phyloP scores from a whole-genome alignment of 2,888 invertebrate genomes.

The Ormia ochracea region DNA sequence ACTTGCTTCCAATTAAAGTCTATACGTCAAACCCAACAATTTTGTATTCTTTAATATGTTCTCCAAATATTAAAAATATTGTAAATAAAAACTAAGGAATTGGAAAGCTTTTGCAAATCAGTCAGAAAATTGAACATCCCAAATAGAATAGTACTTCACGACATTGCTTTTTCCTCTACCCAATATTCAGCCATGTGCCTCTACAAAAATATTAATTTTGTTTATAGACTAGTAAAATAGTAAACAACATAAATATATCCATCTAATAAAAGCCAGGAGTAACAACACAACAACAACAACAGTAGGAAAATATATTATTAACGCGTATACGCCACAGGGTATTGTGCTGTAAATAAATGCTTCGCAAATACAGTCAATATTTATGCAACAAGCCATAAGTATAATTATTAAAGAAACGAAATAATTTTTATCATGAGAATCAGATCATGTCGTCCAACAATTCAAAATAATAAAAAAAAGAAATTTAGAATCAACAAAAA shows the following conservation, averaged over 20 bases:
- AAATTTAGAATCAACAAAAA: too few species aligned
- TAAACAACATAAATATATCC: background rate
- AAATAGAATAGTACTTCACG: background rate
- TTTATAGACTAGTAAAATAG: background rate
- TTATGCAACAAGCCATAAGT: background rate
- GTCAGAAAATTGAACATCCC: background rate
- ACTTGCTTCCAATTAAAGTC: too few species aligned
- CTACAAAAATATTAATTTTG: background rate
- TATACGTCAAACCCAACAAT: too few species aligned
- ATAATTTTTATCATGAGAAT: conserved; percentile 15
- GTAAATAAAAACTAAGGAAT: too few species aligned
- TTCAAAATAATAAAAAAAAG: too few species aligned
- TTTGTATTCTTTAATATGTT: too few species aligned
- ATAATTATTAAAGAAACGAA: background rate
- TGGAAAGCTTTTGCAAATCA: too few species aligned
- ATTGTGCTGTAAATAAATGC: conserved; percentile 17
- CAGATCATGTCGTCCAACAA: background rate
- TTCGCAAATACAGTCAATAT: conserved; percentile 2
- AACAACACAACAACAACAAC: background rate
- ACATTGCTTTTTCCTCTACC: background rate
- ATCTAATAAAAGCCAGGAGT: background rate
- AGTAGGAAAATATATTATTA: background rate
- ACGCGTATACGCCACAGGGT: conserved; percentile 48
- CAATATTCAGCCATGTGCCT: background rate
- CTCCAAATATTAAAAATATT: too few species aligned